A percentile compares a stretch with the other conserved stretches of the same genome.
Evolutionary conservation across 2,797 vertebrate species (phyloP).

Genomic region (Cirrhinus mrigala): DNA sequence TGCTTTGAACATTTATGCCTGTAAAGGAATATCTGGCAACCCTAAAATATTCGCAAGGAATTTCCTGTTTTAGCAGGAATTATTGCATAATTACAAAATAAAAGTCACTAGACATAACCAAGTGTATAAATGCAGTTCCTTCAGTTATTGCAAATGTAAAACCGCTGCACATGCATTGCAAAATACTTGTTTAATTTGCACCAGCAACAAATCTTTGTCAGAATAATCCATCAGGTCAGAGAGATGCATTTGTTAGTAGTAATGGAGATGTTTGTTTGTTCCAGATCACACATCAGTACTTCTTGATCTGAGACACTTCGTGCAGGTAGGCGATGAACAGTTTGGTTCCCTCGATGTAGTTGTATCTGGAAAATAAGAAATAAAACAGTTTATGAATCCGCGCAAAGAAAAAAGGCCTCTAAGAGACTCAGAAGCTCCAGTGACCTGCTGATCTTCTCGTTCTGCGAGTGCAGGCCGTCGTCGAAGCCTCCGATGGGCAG

Average conservation of each 20-base stretch:
- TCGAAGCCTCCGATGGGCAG: slow-evolving; percentile 88
- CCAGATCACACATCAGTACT: slow-evolving; percentile 33
- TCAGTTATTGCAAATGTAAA: not conserved
- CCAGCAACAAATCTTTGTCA: not conserved
- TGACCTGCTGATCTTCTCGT: slow-evolving; percentile 95
- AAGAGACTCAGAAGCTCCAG: not conserved
- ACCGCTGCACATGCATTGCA: not conserved
- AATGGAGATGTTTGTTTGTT: not conserved
- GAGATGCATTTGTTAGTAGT: not conserved
- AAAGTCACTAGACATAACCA: slow-evolving; percentile 16
- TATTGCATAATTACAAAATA: slow-evolving; percentile 35
- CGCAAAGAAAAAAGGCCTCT: not conserved
- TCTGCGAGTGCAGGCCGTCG: slow-evolving; percentile 92
- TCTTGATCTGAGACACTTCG: slow-evolving; percentile 76
- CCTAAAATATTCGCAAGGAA: not conserved
- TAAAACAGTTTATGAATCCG: not conserved
- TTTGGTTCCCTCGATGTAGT: slow-evolving; percentile 91
- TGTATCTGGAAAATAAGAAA: slow-evolving; percentile 76
- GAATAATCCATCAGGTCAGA: not conserved
- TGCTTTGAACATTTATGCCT: not conserved
- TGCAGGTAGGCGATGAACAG: slow-evolving; percentile 83
- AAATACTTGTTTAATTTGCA: slow-evolving; percentile 14
- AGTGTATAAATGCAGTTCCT: not conserved
- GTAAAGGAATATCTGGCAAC: slow-evolving; percentile 41
- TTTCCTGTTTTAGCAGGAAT: not conserved